Conservation (phyloP, 2,888 invertebrate genomes). For the Ochlodes sylvanus region DNA sequence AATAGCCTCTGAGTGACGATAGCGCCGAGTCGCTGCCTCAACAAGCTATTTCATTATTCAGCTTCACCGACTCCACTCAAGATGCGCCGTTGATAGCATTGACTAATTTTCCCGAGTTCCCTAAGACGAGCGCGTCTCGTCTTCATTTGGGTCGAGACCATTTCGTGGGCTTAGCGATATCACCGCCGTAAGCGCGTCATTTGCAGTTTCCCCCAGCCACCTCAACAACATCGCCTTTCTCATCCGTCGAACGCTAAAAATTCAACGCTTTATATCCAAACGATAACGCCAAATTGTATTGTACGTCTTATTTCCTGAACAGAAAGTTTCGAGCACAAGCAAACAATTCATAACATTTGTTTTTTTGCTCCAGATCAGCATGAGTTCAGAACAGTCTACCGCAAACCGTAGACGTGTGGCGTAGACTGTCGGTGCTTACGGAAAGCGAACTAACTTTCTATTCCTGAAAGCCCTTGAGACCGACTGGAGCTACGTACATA, state of each 20-base stretch:
- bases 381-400: slow-evolving; percentile 61
- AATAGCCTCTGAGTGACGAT: slow-evolving; percentile 63
- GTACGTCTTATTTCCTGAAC: slow-evolving; percentile 51
- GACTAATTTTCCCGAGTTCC: slow-evolving; percentile 78
- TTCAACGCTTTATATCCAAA: slow-evolving; percentile 50
- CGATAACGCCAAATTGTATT: slow-evolving; percentile 61
- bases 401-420: slow-evolving; percentile 48
- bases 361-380: slow-evolving; percentile 54
- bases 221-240: slow-evolving; percentile 49
- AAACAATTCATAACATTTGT: slow-evolving; percentile 63
- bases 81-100: slow-evolving; percentile 74
- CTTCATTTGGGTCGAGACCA: slow-evolving; percentile 72
- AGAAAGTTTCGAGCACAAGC: slow-evolving; percentile 62
- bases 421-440: slow-evolving; percentile 41
- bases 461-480: slow-evolving; percentile 55
- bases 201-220: slow-evolving; percentile 61
- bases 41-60: slow-evolving; percentile 83
- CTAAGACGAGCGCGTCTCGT: slow-evolving; percentile 63
- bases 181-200: slow-evolving; percentile 74
- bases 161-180: slow-evolving; percentile 73
- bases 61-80: slow-evolving; percentile 66
- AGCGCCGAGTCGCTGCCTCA: slow-evolving; percentile 65
- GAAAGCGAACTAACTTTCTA: slow-evolving; percentile 53
- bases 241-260: slow-evolving; percentile 51
- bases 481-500: slow-evolving; percentile 50